Conservation (phyloP, 2,888 invertebrate genomes). For the Drosophila mimetica region DNA sequence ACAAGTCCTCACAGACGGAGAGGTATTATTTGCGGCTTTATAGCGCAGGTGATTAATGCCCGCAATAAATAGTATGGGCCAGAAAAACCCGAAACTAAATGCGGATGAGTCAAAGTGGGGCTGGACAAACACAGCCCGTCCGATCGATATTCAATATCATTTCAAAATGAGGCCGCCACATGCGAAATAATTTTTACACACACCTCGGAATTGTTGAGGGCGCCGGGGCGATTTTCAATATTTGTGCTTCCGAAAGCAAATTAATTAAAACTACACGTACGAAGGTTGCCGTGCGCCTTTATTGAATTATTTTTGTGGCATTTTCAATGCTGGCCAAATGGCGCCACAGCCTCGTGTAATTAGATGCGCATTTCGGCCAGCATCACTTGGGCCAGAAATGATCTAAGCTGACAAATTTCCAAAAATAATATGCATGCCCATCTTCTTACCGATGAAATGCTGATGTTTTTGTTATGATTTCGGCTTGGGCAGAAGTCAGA, state of each 20-base stretch:
- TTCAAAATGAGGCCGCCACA: slow-evolving; percentile 63
- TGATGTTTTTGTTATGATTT: slow-evolving; percentile 40
- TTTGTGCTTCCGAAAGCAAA: slow-evolving; percentile 60
- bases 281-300: slow-evolving; percentile 58
- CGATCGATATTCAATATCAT: slow-evolving; percentile 67
- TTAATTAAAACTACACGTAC: slow-evolving; percentile 78
- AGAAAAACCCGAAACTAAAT: slow-evolving; percentile 63
- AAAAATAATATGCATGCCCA: slow-evolving; percentile 42
- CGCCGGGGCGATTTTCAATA: slow-evolving; percentile 29
- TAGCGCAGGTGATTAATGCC: slow-evolving; percentile 69
- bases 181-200: slow-evolving; percentile 61
- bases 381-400: slow-evolving; percentile 31
- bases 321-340: slow-evolving; percentile 58
- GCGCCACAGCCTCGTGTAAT: slow-evolving; percentile 66
- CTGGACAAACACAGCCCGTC: slow-evolving; percentile 51
- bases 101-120: slow-evolving; percentile 65
- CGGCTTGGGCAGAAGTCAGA: slow-evolving; percentile 26
- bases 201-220: slow-evolving; percentile 36
- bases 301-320: slow-evolving; percentile 34
- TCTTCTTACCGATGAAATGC: slow-evolving; percentile 21
- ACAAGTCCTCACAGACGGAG: slow-evolving; percentile 42
- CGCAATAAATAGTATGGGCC: slow-evolving; percentile 53
- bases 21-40: slow-evolving; percentile 65
- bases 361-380: slow-evolving; percentile 59
- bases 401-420: slow-evolving; percentile 63